These are phyloP conservation scores for Pygocentrus nattereri DNA, from an alignment of 2,797 vertebrate species.

Conservation along the genomic window DNA sequence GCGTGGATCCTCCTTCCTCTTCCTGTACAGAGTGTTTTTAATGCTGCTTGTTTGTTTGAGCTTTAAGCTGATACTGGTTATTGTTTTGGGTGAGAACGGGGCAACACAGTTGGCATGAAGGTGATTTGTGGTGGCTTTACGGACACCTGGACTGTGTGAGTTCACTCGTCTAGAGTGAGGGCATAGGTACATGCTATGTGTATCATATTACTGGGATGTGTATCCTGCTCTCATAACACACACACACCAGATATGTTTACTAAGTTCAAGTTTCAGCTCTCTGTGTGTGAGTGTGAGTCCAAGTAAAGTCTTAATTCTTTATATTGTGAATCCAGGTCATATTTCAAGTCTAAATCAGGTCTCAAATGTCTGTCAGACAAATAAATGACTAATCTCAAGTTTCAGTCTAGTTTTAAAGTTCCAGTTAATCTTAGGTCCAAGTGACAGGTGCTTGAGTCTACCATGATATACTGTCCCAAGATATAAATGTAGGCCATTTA, in stretches of 20 bases:
- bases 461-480: no score
- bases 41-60: not conserved
- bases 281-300: no score
- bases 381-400: no score
- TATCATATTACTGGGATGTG: slow-evolving; percentile 24
- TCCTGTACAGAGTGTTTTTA: not conserved
- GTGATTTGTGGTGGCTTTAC: not conserved
- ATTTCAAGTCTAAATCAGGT: no score
- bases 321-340: no score
- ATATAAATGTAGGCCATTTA: no score
- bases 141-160: not conserved
- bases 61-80: not conserved
- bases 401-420: no score
- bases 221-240: slow-evolving; percentile 24
- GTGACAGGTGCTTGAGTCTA: no score
- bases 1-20: slow-evolving; percentile 1
- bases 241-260: not conserved
- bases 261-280: no score
- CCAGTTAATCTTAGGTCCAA: no score
- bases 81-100: slow-evolving; percentile 6
- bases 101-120: not conserved
- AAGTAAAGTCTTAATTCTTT: no score
- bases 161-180: not conserved
- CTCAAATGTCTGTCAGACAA: no score
- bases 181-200: not conserved